Conservation (phyloP, 2,888 invertebrate species). For the Mesoligia furuncula region DNA sequence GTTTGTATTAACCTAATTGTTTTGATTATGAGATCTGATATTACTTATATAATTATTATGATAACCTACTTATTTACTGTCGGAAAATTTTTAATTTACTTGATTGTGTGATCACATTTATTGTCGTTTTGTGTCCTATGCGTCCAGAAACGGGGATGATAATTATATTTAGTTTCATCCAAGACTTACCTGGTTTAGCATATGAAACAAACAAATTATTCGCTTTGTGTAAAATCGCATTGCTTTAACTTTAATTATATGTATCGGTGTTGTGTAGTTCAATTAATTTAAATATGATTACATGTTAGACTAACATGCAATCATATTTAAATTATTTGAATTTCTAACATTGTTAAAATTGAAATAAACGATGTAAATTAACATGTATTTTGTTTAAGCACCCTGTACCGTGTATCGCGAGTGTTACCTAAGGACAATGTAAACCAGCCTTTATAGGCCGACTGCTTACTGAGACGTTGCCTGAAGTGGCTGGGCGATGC, state of each 20-base stretch:
- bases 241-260: background rate
- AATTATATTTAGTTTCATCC: background rate
- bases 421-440: background rate
- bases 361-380: slow-evolving; percentile 20
- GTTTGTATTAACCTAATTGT: background rate
- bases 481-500: too few species aligned
- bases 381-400: slow-evolving; percentile 7
- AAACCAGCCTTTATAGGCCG: background rate
- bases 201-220: background rate
- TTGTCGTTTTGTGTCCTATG: background rate
- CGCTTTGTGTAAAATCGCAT: slow-evolving; percentile 9
- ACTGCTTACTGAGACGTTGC: too few species aligned
- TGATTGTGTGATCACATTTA: background rate
- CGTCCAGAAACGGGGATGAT: background rate
- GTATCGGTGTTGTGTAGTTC: slow-evolving; percentile 17
- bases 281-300: slow-evolving; percentile 11
- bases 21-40: slow-evolving; percentile 23
- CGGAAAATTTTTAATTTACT: background rate
- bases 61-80: background rate
- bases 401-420: background rate
- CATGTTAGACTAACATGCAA: background rate
- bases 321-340: too few species aligned
- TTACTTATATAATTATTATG: slow-evolving; percentile 11
- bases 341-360: background rate
- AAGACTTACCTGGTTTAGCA: background rate